Percentiles rank a stretch among this genome's conserved stretches.
phyloP scores from a whole-genome alignment of 2,113 vertebrate species.

The Turdus rufiventris region DNA sequence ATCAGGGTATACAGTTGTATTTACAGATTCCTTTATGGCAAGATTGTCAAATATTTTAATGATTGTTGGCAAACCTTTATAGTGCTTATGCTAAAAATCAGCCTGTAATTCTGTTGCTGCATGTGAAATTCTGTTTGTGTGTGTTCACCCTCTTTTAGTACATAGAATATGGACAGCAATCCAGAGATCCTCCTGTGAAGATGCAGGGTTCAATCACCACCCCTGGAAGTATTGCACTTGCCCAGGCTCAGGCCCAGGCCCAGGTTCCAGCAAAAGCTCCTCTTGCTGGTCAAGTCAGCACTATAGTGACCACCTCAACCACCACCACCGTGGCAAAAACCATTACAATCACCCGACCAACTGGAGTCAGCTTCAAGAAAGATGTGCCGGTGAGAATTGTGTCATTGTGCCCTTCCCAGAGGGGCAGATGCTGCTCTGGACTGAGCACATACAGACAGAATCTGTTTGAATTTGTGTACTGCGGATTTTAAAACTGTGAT shows the following conservation, averaged over 20 bases:
- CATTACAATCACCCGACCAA: slow-evolving; percentile 92
- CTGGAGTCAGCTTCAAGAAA: slow-evolving; percentile 95
- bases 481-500: not conserved
- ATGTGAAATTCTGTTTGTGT: not conserved
- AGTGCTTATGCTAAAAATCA: not conserved
- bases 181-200: slow-evolving; percentile 98
- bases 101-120: not conserved
- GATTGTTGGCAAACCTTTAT: not conserved
- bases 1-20: not conserved
- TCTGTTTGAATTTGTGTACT: not conserved
- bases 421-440: not conserved
- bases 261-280: slow-evolving; percentile 89
- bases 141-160: slow-evolving; percentile 75
- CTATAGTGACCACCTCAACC: slow-evolving; percentile 91
- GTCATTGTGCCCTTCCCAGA: not conserved
- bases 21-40: not conserved
- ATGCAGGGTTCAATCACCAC: slow-evolving; percentile 99
- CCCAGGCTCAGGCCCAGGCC: slow-evolving; percentile 88
- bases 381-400: slow-evolving; percentile 89
- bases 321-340: slow-evolving; percentile 93
- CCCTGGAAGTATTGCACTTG: slow-evolving; percentile 89
- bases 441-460: not conserved
- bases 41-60: not conserved
- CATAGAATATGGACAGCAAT: slow-evolving; percentile 98
- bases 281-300: slow-evolving; percentile 89